phyloP scores from a whole-genome alignment of 2,113 vertebrate genomes.

The cattle (Bos taurus) region DNA sequence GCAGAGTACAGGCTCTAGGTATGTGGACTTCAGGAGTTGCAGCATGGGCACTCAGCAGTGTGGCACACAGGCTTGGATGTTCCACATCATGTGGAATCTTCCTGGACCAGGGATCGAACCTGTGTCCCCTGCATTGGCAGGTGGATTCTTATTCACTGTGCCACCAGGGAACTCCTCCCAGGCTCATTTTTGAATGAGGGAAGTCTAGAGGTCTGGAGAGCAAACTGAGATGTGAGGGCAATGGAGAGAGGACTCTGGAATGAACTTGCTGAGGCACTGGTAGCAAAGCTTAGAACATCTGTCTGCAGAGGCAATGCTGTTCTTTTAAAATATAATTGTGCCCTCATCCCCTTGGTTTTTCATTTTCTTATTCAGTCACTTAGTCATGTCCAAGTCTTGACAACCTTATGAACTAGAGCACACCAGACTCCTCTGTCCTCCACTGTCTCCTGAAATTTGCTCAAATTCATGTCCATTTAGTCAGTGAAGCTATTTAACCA shows the following conservation, averaged over 20 bases:
- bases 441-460: no score
- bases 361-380: no score
- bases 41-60: rapidly evolving
- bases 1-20: rapidly evolving
- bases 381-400: no score
- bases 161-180: rapidly evolving
- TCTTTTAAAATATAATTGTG: not conserved
- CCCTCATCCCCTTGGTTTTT: not conserved
- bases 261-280: not conserved
- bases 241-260: rapidly evolving
- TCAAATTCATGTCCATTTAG: no score
- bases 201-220: not conserved
- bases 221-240: rapidly evolving
- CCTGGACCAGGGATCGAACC: rapidly evolving
- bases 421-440: no score
- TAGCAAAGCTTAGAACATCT: rapidly evolving
- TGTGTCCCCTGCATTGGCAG: no score
- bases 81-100: rapidly evolving
- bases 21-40: rapidly evolving
- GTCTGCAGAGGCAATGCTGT: not conserved
- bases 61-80: rapidly evolving
- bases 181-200: not conserved
- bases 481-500: no score
- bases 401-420: rapidly evolving
- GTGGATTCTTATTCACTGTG: no score